These are phyloP conservation scores for Myiagra hebetior DNA, from an alignment of 2,113 vertebrate species.

Conservation along the genomic window DNA sequence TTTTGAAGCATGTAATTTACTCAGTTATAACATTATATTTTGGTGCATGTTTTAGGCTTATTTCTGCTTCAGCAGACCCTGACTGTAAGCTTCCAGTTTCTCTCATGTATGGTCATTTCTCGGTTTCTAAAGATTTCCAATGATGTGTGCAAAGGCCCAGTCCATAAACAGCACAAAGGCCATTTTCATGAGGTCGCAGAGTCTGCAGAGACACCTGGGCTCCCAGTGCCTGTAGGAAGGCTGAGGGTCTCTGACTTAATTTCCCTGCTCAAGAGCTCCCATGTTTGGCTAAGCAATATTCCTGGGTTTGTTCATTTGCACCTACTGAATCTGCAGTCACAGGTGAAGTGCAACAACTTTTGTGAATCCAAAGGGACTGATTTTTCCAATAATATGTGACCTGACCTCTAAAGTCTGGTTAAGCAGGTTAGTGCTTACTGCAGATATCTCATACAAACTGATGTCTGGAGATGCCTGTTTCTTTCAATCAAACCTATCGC, in stretches of 20 bases:
- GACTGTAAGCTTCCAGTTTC: not conserved
- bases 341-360: not conserved
- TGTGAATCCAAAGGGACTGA: not conserved
- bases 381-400: not conserved
- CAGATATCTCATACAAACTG: not conserved
- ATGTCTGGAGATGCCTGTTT: not conserved
- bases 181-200: not conserved
- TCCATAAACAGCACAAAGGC: not conserved
- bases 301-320: not conserved
- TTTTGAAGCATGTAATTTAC: slow-evolving; percentile 44
- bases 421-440: not conserved
- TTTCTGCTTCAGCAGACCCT: not conserved
- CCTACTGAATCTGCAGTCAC: not conserved
- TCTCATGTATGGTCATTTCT: not conserved
- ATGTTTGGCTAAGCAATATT: not conserved
- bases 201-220: not conserved
- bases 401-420: not conserved
- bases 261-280: not conserved
- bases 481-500: not conserved
- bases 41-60: not conserved
- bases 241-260: not conserved
- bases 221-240: not conserved
- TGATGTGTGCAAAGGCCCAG: not conserved
- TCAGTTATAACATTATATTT: slow-evolving; percentile 15
- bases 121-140: not conserved